Evolutionary conservation across 2,888 invertebrate genomes (phyloP), one percentile per base, ranked within the genome.

Genomic region (Sphecodes monilicornis): DNA sequence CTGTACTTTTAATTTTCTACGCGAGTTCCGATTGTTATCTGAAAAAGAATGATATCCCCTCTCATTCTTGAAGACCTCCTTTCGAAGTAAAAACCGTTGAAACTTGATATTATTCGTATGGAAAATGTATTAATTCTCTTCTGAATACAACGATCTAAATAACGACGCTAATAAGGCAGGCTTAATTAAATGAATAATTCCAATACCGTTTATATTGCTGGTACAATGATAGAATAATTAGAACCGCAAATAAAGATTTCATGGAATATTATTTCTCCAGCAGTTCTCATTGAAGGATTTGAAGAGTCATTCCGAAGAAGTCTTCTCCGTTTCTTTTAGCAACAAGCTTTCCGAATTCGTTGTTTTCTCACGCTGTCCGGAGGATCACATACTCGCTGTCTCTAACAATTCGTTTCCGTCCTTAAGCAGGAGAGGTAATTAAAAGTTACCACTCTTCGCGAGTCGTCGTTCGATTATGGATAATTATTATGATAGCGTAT

Each of bases 401-500:
- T 13, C 36, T 26, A 54, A 54, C 73, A 32, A 18, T 76, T 43
- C 29, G n/a, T 68, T 43, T 50, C 39, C 64, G 32, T 41, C 22
- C 18, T 13, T 54, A 64, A 70, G 64, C 32, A 60, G 60, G 18
- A 8, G 57, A 16, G n/a, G 64, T 70, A 69, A 10, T 79, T 73
- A 76, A 32, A 26, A 1, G 29, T 71, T 66, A 29, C 46, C 46
- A 22, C 41, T 70, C 36, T 43, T 66, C 54, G 36, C 64, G 32
- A 29, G 39, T 64, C 36, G 43, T 70, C 71, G 41, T 81, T 73
- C 85, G 82, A 82, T 85, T 46, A 70, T 43, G 32, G 39, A 64
- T 50, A 79, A 86, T 86, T 82, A 85, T 78, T 78, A 10, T 43
- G 68, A 83, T 71, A 50, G 46, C 18, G 43, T 41, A 54, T 50